Conservation (phyloP, 1,140 invertebrate species). For the Anadara kagoshimensis region DNA sequence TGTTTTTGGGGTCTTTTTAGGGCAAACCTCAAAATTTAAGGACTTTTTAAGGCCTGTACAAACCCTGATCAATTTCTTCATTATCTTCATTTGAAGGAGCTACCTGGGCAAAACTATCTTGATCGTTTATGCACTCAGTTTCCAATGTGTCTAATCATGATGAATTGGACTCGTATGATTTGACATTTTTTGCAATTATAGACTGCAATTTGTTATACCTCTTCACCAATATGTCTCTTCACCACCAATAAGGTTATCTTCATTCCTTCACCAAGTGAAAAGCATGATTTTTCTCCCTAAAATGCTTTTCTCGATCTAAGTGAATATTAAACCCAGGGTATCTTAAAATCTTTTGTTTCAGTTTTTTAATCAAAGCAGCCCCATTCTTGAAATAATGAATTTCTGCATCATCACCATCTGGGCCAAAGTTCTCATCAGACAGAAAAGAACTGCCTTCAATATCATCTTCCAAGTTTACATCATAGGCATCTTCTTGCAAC, state of each 20-base stretch:
- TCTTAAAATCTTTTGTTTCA: neutral
- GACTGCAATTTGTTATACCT: neutral
- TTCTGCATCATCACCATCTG: neutral
- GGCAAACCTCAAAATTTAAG: no score
- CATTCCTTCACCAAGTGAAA: no score
- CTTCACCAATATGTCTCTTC: no score
- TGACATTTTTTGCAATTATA: neutral
- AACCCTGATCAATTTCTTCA: neutral
- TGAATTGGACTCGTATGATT: neutral
- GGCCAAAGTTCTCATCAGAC: neutral
- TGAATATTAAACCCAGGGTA: no score
- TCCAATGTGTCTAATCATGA: neutral
- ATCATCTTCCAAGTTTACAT: neutral
- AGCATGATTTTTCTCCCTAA: no score
- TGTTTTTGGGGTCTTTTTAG: no score
- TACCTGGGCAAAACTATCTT: neutral
- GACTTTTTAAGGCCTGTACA: no score
- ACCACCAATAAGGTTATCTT: no score
- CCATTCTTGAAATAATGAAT: neutral
- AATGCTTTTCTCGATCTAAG: no score
- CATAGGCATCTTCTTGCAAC: neutral
- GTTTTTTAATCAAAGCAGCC: neutral
- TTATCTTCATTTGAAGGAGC: neutral
- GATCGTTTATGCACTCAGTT: neutral
- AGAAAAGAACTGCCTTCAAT: neutral